These are phyloP conservation scores for Tupaia chinensis DNA, from an alignment of 2,113 vertebrate genomes.

Conservation along the genomic window DNA sequence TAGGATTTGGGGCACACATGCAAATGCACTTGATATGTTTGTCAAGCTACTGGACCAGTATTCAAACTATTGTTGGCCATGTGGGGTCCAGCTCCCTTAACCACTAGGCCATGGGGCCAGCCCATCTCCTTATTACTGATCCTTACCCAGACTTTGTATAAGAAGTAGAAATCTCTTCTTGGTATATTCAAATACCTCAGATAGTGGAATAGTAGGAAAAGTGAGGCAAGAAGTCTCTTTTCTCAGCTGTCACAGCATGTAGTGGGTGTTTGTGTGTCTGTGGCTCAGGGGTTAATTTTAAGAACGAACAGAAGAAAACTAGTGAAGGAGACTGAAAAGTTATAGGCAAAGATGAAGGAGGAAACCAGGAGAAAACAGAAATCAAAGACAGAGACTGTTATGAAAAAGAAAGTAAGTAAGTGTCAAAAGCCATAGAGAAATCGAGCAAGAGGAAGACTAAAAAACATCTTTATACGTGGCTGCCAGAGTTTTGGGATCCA, in stretches of 20 bases:
- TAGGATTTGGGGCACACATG: no score
- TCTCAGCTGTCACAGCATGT: background rate
- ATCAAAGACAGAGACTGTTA: background rate
- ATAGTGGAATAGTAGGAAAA: background rate
- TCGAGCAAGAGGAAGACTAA: background rate
- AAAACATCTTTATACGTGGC: background rate
- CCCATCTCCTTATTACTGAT: background rate
- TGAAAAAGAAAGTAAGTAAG: background rate
- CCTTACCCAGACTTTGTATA: background rate
- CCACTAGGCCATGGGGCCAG: no score
- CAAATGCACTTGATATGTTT: no score
- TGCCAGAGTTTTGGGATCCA: background rate
- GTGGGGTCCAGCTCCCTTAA: no score
- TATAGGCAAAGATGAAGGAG: background rate
- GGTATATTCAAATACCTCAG: background rate
- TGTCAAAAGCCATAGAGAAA: background rate
- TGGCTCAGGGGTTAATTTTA: background rate
- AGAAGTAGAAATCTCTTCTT: background rate
- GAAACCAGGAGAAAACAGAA: background rate
- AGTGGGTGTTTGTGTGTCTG: background rate
- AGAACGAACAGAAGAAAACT: background rate
- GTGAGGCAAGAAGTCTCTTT: background rate
- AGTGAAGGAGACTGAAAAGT: background rate
- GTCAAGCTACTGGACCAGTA: no score
- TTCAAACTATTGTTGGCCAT: no score